Percentiles rank a stretch among this genome's conserved stretches.
Conservation (phyloP, 2,888 invertebrate genomes). For the Meganola albula region DNA sequence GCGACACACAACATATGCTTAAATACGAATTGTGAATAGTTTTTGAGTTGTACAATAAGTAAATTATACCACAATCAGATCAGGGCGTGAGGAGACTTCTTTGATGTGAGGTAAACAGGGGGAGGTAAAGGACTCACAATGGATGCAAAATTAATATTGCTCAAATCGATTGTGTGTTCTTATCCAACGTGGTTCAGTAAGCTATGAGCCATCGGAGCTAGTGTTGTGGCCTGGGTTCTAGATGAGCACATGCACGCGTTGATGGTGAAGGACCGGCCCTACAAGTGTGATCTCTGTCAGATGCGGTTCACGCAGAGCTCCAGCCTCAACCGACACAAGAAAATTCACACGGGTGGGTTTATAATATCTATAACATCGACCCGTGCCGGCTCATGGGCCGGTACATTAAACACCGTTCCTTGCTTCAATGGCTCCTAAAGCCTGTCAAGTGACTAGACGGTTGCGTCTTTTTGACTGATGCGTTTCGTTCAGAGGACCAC, state of each 20-base stretch:
- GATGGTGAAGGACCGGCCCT: constrained; percentile 78
- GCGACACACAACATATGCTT: constrained; percentile 58
- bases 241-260: constrained; percentile 76
- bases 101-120: constrained; percentile 71
- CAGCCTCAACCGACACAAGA: constrained; percentile 84
- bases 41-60: constrained; percentile 68
- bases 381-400: constrained; percentile 38
- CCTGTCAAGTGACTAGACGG: constrained; percentile 24
- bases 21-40: constrained; percentile 67
- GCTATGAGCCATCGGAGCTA: constrained; percentile 31
- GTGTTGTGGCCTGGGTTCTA: constrained; percentile 67
- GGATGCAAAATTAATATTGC: constrained; percentile 25
- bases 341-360: constrained; percentile 81
- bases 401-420: constrained; percentile 26
- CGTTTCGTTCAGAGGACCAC: constrained; percentile 71
- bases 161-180: constrained; percentile 50
- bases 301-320: constrained; percentile 85
- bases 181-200: constrained; percentile 28
- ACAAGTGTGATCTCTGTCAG: constrained; percentile 82
- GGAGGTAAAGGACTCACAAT: constrained; percentile 64
- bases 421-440: constrained; percentile 34
- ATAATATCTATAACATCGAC: constrained; percentile 44
- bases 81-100: constrained; percentile 71
- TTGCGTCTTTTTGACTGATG: constrained; percentile 45
- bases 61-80: constrained; percentile 43